Evolutionary conservation across 2,113 vertebrate species (phyloP).

Genomic region (Lampris megalopsis): DNA sequence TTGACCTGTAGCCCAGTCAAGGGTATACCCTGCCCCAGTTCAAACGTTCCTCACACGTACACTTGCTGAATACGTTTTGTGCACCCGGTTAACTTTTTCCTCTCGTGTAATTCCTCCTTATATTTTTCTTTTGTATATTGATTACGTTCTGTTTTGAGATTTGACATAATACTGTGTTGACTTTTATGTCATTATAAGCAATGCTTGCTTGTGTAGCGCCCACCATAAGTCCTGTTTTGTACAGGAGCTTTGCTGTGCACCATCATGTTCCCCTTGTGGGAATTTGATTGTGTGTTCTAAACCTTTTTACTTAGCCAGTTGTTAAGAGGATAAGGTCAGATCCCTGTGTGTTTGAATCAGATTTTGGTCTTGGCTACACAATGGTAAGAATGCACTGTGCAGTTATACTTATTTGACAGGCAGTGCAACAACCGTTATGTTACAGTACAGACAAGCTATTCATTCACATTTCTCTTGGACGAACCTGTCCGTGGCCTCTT

Average conservation of each 20-base stretch:
- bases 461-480: conserved; percentile 61
- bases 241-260: neutral
- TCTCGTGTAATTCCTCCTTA: conserved; percentile 11
- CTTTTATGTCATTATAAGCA: neutral
- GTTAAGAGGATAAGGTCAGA: conserved; percentile 38
- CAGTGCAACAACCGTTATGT: conserved; percentile 12
- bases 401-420: conserved; percentile 39
- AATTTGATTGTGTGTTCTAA: neutral
- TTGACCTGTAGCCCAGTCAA: conserved; percentile 37
- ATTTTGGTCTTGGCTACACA: conserved; percentile 27
- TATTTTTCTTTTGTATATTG: conserved; percentile 38
- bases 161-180: neutral
- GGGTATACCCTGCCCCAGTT: conserved; percentile 8
- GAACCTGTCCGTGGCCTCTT: conserved; percentile 33
- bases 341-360: conserved; percentile 35
- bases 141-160: conserved; percentile 10
- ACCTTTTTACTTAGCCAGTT: conserved; percentile 34
- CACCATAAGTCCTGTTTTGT: too few relatives aligned
- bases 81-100: conserved; percentile 46
- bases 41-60: conserved; percentile 24
- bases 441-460: conserved; percentile 36
- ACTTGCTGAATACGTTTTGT: conserved; percentile 34
- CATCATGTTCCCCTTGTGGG: neutral
- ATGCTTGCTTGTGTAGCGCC: neutral
- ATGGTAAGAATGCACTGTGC: conserved; percentile 39